Base-by-base conservation (phyloP, 2,888 invertebrate genomes). In the Caenorhabditis sinica region DNA sequence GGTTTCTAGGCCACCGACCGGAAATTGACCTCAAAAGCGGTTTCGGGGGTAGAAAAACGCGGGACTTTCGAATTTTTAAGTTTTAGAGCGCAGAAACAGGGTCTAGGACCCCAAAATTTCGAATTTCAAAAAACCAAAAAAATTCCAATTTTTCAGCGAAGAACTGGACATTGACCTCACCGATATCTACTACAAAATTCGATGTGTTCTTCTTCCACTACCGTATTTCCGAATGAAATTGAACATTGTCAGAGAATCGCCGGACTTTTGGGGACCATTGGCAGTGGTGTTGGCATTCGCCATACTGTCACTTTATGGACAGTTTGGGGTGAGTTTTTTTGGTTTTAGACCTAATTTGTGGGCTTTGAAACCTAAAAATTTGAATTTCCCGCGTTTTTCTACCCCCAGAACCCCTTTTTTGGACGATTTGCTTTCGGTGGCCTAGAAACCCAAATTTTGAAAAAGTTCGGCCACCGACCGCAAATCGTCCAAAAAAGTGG, bases 251-350 rank as follows among this genome's bases (percentile, higher is more conserved):
- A 87, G 94, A 53, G 94, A 94, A 86, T 93, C 93, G 82, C 94
- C 94, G 36, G 94, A 94, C 87, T 94, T 94, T 89, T 94, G 94
- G 94, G 94, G 94, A 20, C 94, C 94, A 6, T 92, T 94, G 11
- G 91, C 94, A 40, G 93, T 94, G 69, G 94, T 94, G 25, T 88
- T 94, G 11, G 87, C 93, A 25, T 94, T 93, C 87, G 93, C 94
- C 6, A 86, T 94, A 2, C 89, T 94, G 3, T 94, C 94, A 6
- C 89, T 94, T 43, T 94, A 93, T 89, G 94, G 94, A 71, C 94
- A 94, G 89, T 93, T 94, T 81, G 91, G 93, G 86, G 94, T 94
- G 87, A 89, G 91, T 85, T 63, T 20, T 25, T 60, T 8, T 13
- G 1, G 15, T 25, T 13, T 56, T 56, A 13, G 15, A 6, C 11